phyloP scores from a whole-genome alignment of 1,140 invertebrate genomes.

The Papilio polytes region DNA sequence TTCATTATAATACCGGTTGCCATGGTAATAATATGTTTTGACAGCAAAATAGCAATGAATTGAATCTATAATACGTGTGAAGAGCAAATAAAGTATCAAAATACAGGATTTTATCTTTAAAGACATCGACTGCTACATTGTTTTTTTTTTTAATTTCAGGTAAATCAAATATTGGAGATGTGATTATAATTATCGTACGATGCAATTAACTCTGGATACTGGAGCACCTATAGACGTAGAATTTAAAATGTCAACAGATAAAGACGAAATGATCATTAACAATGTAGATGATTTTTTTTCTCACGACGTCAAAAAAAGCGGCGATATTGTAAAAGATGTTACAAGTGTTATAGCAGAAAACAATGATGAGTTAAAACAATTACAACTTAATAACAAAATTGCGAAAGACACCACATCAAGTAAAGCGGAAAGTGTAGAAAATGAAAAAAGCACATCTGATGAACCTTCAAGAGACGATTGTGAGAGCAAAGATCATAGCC shows the following conservation, averaged over 20 bases:
- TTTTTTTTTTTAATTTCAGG: conserved; percentile 52
- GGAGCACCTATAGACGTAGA: conserved; percentile 59
- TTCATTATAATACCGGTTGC: background rate
- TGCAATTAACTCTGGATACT: conserved; percentile 76
- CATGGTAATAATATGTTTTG: background rate
- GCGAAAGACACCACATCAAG: background rate
- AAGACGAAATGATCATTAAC: conserved; percentile 56
- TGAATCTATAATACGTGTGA: background rate
- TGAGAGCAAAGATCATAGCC: background rate
- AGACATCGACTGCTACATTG: background rate
- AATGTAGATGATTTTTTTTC: conserved; percentile 51
- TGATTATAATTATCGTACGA: conserved; percentile 66
- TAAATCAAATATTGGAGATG: conserved; percentile 45
- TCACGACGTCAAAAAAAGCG: conserved; percentile 41
- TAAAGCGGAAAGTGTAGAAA: background rate
- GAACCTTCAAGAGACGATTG: background rate
- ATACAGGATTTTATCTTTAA: background rate
- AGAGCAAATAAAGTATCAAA: background rate
- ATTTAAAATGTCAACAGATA: conserved; percentile 63
- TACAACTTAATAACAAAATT: background rate
- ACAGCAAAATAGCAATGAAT: background rate
- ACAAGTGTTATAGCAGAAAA: background rate
- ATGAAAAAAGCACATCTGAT: background rate
- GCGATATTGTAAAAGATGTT: conserved; percentile 1
- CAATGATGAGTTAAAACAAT: background rate